phyloP scores from a whole-genome alignment of 2,113 vertebrate genomes.

The Nothobranchius kuhntae region DNA sequence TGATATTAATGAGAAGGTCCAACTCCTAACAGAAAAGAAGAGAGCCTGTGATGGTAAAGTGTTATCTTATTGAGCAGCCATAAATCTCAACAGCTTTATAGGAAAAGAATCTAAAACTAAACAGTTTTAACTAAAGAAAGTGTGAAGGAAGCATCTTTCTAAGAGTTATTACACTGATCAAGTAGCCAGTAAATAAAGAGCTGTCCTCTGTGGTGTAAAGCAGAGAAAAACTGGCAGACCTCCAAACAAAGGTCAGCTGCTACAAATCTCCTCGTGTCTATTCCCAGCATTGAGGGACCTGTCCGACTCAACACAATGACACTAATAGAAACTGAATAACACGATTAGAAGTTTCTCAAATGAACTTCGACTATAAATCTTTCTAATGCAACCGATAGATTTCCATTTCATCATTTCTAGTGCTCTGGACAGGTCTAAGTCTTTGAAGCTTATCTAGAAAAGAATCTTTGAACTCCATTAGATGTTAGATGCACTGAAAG shows the following conservation, averaged over 20 bases:
- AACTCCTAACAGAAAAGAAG: not conserved
- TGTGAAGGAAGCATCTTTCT: constrained; percentile 27
- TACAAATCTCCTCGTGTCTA: constrained; percentile 54
- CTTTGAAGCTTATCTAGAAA: not conserved
- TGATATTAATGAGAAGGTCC: too few species aligned
- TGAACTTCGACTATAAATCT: constrained; percentile 20
- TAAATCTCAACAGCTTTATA: not conserved
- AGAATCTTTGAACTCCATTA: not conserved
- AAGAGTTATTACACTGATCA: constrained; percentile 50
- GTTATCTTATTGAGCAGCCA: not conserved
- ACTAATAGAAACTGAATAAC: constrained; percentile 26
- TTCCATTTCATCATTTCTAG: constrained; percentile 8
- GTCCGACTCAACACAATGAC: constrained; percentile 43
- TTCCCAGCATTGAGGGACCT: constrained; percentile 25
- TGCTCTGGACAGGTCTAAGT: not conserved
- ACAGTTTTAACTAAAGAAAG: constrained; percentile 37
- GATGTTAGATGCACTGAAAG: not conserved
- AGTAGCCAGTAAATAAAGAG: constrained; percentile 41
- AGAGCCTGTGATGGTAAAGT: not conserved
- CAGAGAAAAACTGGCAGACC: constrained; percentile 40
- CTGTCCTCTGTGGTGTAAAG: constrained; percentile 50
- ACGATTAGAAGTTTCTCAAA: constrained; percentile 26
- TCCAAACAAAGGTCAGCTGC: constrained; percentile 61
- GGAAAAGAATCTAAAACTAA: constrained; percentile 6
- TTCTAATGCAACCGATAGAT: not conserved